Conservation (phyloP, 2,113 vertebrate genomes). For the Notothenia coriiceps region DNA sequence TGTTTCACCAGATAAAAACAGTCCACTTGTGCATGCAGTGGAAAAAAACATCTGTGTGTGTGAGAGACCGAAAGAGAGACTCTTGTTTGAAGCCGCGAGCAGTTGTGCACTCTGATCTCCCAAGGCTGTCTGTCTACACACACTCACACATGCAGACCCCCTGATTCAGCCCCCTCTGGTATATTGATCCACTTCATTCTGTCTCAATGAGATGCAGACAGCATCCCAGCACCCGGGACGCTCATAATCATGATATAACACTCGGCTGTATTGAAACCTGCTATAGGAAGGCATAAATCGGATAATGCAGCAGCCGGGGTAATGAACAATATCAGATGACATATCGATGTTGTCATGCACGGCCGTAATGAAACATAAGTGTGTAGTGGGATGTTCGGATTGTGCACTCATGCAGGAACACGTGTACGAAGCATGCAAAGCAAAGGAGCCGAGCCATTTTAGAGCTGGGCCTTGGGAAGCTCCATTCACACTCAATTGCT, state of each 20-base stretch:
- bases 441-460: constrained; percentile 18
- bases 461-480: constrained; percentile 65
- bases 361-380: constrained; percentile 71
- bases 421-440: constrained; percentile 17
- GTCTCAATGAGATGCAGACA: constrained; percentile 82
- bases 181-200: constrained; percentile 84
- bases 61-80: constrained; percentile 37
- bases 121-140: constrained; percentile 57
- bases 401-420: constrained; percentile 24
- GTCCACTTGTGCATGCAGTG: not conserved
- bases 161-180: constrained; percentile 71
- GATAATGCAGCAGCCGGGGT: constrained; percentile 73
- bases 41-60: constrained; percentile 17
- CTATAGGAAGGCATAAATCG: constrained; percentile 75
- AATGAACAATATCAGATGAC: constrained; percentile 80
- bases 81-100: constrained; percentile 45
- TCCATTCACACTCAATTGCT: constrained; percentile 48
- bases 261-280: constrained; percentile 67
- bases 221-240: constrained; percentile 63
- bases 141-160: constrained; percentile 56
- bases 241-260: constrained; percentile 83
- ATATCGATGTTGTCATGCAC: constrained; percentile 75
- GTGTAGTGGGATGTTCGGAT: constrained; percentile 36
- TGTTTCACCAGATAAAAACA: constrained; percentile 25
- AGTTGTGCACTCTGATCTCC: constrained; percentile 60